Base-by-base conservation (phyloP, 2,113 vertebrate species). In the Erpornis zantholeuca region DNA sequence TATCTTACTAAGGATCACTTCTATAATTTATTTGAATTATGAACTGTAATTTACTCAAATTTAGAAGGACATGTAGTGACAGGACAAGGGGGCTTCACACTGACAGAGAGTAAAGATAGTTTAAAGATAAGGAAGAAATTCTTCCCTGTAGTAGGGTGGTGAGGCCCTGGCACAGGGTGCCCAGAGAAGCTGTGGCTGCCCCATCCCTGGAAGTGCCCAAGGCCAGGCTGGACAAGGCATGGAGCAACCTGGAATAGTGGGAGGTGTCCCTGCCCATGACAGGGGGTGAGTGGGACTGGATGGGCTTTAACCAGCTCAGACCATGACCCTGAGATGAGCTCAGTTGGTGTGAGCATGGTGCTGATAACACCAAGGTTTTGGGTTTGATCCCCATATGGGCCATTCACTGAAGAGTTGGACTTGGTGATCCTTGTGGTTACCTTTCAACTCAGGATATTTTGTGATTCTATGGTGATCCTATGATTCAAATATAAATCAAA, bases 201-300 rank as follows among this genome's bases (percentile, higher is more conserved):
- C 40, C 49, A 56, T 6, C 24, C 49, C 35, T 79, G 40, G 35
- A 1, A 64, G 17, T 35, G 40, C 2, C 21, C 57, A 5, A 56
- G 35, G 29, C 49, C 40, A 21, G n/a, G 2, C 0, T 78, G 72
- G 54, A 33, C 3, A 3, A 36, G 17, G 33, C 38, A 38, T 16
- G 22, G 38, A 61, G 28, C 28, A 6, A 0, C 15, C 40, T 79
- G 65, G 24, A 2, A 0, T 7, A n/a, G 56, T 25, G 56, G 28
- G 7, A 40, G 24, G 24, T 47, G 49, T 63, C 40, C 11, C 20
- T 40, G 38, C 28, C 45, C 33, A 23, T 1, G 83, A 33, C 27
- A 68, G 36, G 33, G 25, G 4, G 5, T 68, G 31, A 36, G 3
- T 68, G 31, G 44, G 3, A 36, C 63, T 7, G 28, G 16, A 24